Conservation (phyloP, 2,797 vertebrate genomes). For the Dallia pectoralis region DNA sequence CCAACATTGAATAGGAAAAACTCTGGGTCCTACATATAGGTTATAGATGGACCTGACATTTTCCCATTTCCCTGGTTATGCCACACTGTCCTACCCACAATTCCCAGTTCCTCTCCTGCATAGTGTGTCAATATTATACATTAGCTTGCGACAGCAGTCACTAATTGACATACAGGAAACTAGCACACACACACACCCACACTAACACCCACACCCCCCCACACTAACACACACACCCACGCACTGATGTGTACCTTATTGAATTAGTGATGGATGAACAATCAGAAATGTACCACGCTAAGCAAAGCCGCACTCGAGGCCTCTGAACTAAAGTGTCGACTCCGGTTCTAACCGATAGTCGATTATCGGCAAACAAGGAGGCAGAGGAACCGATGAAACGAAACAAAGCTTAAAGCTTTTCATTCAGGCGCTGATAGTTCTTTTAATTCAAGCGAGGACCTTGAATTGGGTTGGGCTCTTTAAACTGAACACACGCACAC, state of each 20-base stretch:
- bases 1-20: not conserved
- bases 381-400: not conserved
- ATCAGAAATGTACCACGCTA: not conserved
- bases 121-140: conserved; percentile 2
- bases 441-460: not conserved
- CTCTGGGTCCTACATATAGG: not conserved
- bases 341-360: not conserved
- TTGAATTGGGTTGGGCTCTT: not conserved
- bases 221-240: conserved; percentile 8
- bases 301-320: not conserved
- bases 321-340: not conserved
- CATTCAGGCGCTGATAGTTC: not conserved
- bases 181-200: conserved; percentile 11
- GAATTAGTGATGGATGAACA: not conserved
- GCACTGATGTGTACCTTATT: no score
- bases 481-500: not conserved
- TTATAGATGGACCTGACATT: not conserved
- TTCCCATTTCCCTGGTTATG: not conserved
- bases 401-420: not conserved
- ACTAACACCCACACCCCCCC: not conserved
- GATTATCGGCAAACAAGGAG: not conserved
- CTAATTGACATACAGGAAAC: not conserved
- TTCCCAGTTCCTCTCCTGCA: not conserved
- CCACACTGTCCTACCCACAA: not conserved
- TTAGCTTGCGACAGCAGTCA: not conserved